Conservation (phyloP, 2,113 vertebrate species). For the Oreochromis spilurus region DNA sequence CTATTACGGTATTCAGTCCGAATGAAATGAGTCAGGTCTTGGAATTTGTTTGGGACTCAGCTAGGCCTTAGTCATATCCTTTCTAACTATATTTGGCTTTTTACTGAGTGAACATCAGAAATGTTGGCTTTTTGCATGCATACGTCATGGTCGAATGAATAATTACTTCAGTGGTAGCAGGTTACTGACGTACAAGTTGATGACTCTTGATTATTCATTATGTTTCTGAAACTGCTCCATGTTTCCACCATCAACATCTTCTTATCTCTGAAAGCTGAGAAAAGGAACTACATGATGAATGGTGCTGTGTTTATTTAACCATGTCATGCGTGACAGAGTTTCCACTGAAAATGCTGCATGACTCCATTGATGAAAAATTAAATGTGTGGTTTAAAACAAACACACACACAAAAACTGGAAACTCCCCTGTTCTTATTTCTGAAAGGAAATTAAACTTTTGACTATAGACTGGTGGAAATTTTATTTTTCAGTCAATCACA, state of each 20-base stretch:
- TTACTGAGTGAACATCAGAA: neutral
- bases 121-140: neutral
- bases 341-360: neutral
- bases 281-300: neutral
- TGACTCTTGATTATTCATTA: neutral
- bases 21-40: neutral
- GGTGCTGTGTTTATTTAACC: neutral
- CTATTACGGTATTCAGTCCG: neutral
- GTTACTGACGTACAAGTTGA: neutral
- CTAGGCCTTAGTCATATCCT: neutral
- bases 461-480: neutral
- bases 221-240: conserved; percentile 7
- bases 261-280: conserved; percentile 10
- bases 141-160: neutral
- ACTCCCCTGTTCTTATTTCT: neutral
- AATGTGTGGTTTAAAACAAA: neutral
- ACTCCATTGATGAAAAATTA: neutral
- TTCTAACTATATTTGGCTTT: neutral
- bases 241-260: conserved; percentile 9
- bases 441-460: neutral
- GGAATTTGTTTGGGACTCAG: neutral
- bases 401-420: neutral
- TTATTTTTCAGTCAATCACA: neutral
- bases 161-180: neutral
- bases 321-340: neutral